Base-by-base conservation (phyloP, 2,797 vertebrate species). In the Myripristis jacobus region DNA sequence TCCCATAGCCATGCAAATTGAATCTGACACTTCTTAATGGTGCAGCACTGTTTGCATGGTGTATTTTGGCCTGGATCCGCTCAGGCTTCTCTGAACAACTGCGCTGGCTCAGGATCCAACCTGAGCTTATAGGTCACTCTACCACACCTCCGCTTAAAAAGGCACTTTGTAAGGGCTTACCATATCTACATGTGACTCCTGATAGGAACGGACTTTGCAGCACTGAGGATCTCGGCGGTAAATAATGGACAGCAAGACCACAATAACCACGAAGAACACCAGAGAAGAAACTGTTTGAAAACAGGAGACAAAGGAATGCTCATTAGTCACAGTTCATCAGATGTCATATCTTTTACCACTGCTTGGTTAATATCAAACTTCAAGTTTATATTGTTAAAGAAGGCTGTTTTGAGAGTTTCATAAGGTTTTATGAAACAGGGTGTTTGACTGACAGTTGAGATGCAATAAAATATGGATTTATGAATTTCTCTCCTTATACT, bases 121-220 rank as follows among this genome's bases (percentile, higher is more conserved):
- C 74, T 66, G 50, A 83, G 68, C 64, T 57, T 53, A 21, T 62
- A 48, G 71, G 61, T 75, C 76, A 75, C 61, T 65, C 38, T 22
- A 41, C 29, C 10, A 22, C 34, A 61, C 48, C 1, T 65, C 51
- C 75, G 59, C 78, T 82, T 56, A 77, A 56, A n/a, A 74, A 65
- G 36, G 1, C 36, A 77, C 24, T 66, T 65, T 62, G 29, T 29
- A 53, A 24, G 54, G 27, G 27, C 92, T 92, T 88, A 91, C 95
- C 92, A 90, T 92, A 70, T 92, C 93, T 87, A 81, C 80, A 73
- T 86, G 93, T 47, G 94, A 90, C 57, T 92, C 91, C 76, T 90
- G 95, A 86, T 94, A 95, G 85, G 94, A 92, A 71, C 92, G 82
- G 22, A 90, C 88, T 75, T 94, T 95, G 93, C 95, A 96, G 91